Conservation (phyloP, 1,140 invertebrate species). For the Nephotettix cincticeps region DNA sequence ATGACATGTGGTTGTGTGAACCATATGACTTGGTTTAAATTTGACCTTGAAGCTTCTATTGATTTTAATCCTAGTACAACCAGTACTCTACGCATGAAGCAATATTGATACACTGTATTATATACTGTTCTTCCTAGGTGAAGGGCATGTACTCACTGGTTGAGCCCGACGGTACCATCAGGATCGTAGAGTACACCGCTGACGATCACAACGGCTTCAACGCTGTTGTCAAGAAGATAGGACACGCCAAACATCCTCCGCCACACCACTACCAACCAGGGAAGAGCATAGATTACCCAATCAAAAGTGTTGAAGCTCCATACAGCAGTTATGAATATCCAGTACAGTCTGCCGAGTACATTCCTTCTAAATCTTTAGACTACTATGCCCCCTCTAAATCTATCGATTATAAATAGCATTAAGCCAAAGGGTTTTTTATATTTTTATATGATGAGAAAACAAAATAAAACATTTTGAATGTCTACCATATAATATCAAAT, state of each 20-base stretch:
- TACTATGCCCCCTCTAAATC: not conserved
- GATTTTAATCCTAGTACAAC: no score
- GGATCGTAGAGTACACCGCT: constrained; percentile 43
- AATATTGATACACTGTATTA: no score
- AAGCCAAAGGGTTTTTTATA: not conserved
- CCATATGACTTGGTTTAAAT: no score
- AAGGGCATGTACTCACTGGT: constrained; percentile 35
- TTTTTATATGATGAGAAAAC: no score
- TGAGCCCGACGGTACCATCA: constrained; percentile 41
- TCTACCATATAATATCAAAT: no score
- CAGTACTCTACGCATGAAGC: no score
- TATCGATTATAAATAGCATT: not conserved
- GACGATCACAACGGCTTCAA: constrained; percentile 28
- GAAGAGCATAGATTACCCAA: no score
- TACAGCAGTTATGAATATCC: not conserved
- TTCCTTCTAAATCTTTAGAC: not conserved
- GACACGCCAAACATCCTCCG: not conserved
- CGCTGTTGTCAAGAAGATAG: not conserved
- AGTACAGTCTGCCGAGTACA: not conserved
- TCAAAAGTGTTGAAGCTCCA: no score
- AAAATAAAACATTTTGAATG: no score
- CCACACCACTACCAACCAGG: not conserved
- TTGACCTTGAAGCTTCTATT: no score
- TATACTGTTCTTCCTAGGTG: constrained; percentile 18
- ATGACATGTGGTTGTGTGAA: no score